Conservation (phyloP, 2,888 invertebrate genomes). For the Eupeodes luniger region DNA sequence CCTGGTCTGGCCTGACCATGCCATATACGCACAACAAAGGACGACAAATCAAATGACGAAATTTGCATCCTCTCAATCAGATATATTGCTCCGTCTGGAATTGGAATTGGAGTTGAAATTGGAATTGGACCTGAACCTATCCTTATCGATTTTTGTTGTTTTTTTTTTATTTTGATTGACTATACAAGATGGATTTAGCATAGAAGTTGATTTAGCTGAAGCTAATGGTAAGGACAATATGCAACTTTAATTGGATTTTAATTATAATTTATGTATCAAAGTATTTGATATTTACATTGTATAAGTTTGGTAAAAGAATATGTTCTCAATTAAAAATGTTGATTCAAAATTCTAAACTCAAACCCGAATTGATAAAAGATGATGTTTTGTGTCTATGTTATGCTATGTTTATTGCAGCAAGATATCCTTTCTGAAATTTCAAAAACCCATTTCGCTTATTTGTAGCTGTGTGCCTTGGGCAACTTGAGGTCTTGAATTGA, state of each 20-base stretch:
- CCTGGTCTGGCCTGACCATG: neutral
- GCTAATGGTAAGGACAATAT: neutral
- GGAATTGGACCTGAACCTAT: conserved; percentile 4
- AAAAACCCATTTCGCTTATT: too few species aligned
- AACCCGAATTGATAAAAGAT: too few species aligned
- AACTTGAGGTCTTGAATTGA: too few species aligned
- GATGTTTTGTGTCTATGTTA: too few species aligned
- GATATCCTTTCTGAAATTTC: too few species aligned
- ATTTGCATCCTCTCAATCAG: conserved; percentile 72
- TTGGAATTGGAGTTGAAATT: neutral
- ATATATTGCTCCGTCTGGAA: conserved; percentile 26
- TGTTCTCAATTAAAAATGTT: too few species aligned
- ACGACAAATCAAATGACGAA: conserved; percentile 51
- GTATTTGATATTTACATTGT: conserved; percentile 9
- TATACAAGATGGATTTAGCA: conserved; percentile 1
- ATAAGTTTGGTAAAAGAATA: neutral
- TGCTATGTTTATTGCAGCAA: too few species aligned
- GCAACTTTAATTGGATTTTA: conserved; percentile 52
- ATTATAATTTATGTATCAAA: conserved; percentile 27
- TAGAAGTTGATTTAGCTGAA: neutral
- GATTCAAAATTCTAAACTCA: too few species aligned
- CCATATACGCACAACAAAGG: conserved; percentile 76
- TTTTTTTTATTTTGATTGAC: conserved; percentile 1
- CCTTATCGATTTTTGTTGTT: conserved; percentile 48
- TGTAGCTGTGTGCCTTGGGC: too few species aligned